phyloP scores from a whole-genome alignment of 2,797 vertebrate species.

The Margarornis squamiger region DNA sequence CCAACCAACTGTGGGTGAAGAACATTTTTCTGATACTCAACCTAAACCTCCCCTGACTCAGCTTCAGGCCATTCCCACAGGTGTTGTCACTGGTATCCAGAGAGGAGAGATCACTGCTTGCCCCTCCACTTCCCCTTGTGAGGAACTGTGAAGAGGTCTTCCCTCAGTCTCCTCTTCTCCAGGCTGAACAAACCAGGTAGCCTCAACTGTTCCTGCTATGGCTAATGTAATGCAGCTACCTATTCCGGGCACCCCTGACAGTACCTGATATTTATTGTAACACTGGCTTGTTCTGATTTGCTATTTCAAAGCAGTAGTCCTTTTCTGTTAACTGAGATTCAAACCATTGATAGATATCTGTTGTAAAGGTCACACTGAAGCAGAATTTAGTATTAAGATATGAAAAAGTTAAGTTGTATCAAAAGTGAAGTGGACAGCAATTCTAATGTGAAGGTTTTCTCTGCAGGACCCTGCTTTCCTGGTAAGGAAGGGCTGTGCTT shows the following conservation, averaged over 20 bases:
- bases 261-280: background rate
- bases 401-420: background rate
- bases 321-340: background rate
- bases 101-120: background rate
- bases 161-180: background rate
- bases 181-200: background rate
- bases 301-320: background rate
- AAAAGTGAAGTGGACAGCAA: background rate
- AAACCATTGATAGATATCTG: background rate
- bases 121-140: fast-evolving
- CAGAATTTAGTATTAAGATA: background rate
- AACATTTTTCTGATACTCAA: fast-evolving
- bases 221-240: background rate
- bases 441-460: background rate
- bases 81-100: background rate
- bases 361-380: background rate
- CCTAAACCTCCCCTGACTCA: background rate
- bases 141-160: background rate
- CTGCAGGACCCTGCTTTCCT: background rate
- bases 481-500: background rate
- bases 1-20: fast-evolving
- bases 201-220: background rate
- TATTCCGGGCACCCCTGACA: background rate
- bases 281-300: background rate
- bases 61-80: fast-evolving